Base-by-base conservation (phyloP, 2,113 vertebrate genomes). In the Mirza zaza region DNA sequence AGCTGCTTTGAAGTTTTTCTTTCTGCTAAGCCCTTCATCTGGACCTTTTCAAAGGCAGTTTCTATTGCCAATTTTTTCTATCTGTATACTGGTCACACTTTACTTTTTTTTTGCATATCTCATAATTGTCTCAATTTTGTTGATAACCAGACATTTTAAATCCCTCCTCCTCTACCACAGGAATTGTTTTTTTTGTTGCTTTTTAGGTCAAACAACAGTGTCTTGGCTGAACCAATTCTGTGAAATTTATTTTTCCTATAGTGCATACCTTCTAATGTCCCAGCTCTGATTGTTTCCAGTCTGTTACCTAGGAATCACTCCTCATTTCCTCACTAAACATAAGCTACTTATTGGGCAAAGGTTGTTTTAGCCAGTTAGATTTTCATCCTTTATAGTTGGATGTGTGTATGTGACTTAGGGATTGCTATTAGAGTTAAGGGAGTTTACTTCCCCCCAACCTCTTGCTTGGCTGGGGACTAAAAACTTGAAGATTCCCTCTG, bases 1-100 rank as follows among this genome's bases (percentile, higher is more conserved):
- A 86, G 59, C 14, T 86, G 48, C 71, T 96, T 90, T 91, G 65
- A 97, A 91, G 50, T 71, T 88, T 94, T 82, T 97, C n/a, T n/a
- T 80, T 9, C 65, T 76, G 10, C 67, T 95, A 59, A 70, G 75
- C 82, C 14, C 29, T 93, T 93, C 93, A 95, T 91, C 57, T 95
- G 93, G 73, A 84, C 32, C 57, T 94, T 85, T 92, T 95, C 67
- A 94, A 89, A 97, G 67, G 55, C 29, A 82, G 21, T 95, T 95
- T 82, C 61, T 94, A 39, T 87, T 96, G 61, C 75, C 42, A 95
- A 34, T 18, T 48, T 87, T 90, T 92, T 85, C 4, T 48, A 70
- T 86, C 57, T 92, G 5, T 75, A 20, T 83, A 75, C 94, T 73
- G 34, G 25, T 57, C 80, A 91, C 42, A 83, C 21, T 95, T 95